phyloP scores from a whole-genome alignment of 1,140 invertebrate genomes.

The Drosophila pachea region DNA sequence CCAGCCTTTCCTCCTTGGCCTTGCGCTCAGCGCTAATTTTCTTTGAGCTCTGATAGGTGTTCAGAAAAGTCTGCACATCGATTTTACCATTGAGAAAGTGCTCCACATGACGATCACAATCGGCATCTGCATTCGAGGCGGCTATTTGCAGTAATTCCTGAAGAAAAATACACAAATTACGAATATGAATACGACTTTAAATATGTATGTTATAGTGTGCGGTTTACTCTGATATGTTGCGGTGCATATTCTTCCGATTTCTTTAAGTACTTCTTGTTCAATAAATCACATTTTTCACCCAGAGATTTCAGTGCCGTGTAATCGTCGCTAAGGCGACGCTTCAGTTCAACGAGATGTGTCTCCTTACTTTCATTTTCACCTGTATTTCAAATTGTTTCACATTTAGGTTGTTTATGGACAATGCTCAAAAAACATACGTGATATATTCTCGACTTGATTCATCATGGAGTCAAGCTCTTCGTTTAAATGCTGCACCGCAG shows the following conservation, averaged over 20 bases:
- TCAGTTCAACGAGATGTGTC: constrained; percentile 82
- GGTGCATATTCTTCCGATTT: constrained; percentile 86
- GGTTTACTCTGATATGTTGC: constrained; percentile 85
- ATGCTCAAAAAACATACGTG: constrained; percentile 79
- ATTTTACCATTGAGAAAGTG: constrained; percentile 86
- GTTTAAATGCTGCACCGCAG: constrained; percentile 84
- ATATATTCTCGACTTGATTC: constrained; percentile 85
- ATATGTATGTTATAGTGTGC: constrained; percentile 20
- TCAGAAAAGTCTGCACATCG: constrained; percentile 87
- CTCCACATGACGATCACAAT: constrained; percentile 87
- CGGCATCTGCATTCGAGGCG: constrained; percentile 85
- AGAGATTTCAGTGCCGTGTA: constrained; percentile 84
- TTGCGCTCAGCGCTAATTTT: constrained; percentile 85
- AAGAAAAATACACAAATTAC: background rate
- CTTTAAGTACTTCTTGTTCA: constrained; percentile 85
- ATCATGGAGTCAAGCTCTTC: constrained; percentile 85
- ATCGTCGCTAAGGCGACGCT: constrained; percentile 82
- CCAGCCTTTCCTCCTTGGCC: constrained; percentile 87
- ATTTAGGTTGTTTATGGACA: background rate
- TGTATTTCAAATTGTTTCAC: constrained; percentile 49
- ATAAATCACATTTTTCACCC: constrained; percentile 84
- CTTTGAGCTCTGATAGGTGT: constrained; percentile 84
- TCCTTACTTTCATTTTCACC: constrained; percentile 85
- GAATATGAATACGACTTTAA: background rate
- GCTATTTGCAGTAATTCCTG: constrained; percentile 81